Conservation (phyloP, 2,888 invertebrate species). For the Stenodera caucasica region DNA sequence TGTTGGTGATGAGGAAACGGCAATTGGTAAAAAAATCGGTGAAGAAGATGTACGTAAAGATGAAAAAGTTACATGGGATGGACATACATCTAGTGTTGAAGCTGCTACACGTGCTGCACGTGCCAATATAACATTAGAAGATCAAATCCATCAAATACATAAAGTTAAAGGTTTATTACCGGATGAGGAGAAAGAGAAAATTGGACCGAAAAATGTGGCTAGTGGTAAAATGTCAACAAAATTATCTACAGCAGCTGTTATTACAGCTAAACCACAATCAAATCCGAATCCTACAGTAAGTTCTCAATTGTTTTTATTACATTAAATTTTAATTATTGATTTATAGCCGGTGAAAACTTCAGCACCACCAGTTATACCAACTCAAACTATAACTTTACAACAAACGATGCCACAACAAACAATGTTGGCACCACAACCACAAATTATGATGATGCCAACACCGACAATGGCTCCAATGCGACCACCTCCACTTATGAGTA, state of each 20-base stretch:
- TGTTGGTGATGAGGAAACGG: conserved; percentile 97
- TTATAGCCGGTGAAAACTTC: conserved; percentile 53
- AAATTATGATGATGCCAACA: conserved; percentile 66
- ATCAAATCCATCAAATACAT: conserved; percentile 97
- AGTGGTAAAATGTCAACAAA: conserved; percentile 45
- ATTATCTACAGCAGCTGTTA: conserved; percentile 50
- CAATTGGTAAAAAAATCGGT: conserved; percentile 97
- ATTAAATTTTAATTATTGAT: conserved; percentile 7
- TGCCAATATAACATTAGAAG: conserved; percentile 93
- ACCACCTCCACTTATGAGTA: conserved; percentile 64
- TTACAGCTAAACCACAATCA: conserved; percentile 54
- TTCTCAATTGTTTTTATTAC: neutral
- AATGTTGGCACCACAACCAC: conserved; percentile 57
- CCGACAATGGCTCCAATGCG: conserved; percentile 62
- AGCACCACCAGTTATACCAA: conserved; percentile 56
- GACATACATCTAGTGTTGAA: conserved; percentile 95
- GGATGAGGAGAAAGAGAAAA: conserved; percentile 96
- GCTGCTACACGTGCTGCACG: conserved; percentile 92
- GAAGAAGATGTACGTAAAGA: conserved; percentile 82
- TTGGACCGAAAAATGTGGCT: conserved; percentile 83
- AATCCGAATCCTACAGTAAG: conserved; percentile 39
- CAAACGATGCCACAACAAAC: conserved; percentile 56
- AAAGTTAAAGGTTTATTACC: conserved; percentile 90
- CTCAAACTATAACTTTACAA: conserved; percentile 54
- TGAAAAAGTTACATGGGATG: conserved; percentile 97